A percentile compares a stretch with the other conserved stretches of the same genome.
Conservation (phyloP, 1,140 invertebrate species). For the Penaeus indicus region DNA sequence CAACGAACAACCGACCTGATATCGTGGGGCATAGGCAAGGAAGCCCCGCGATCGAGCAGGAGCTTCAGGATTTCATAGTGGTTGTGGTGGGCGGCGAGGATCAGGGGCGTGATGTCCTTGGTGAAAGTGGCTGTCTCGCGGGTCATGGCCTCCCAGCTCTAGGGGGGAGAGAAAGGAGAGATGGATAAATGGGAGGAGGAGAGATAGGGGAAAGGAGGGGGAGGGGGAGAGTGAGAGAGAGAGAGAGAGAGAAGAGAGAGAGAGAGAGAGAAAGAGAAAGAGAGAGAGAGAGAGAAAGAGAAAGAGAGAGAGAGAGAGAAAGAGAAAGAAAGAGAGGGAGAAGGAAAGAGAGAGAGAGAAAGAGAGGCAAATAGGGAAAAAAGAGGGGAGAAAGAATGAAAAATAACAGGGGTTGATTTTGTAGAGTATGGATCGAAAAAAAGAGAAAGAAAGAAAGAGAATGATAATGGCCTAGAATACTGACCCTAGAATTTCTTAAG, state of each 20-base stretch:
- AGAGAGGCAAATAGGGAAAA: too few relatives aligned
- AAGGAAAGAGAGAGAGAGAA: too few relatives aligned
- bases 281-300: too few relatives aligned
- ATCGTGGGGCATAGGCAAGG: conserved; percentile 89
- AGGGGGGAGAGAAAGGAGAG: neutral
- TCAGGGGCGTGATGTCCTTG: conserved; percentile 88
- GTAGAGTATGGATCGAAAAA: too few relatives aligned
- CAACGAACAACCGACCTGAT: conserved; percentile 81
- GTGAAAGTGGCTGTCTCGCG: conserved; percentile 86
- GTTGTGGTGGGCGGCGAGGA: conserved; percentile 90
- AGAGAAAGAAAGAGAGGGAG: too few relatives aligned
- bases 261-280: too few relatives aligned
- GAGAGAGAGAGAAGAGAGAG: neutral
- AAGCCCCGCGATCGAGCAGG: conserved; percentile 87
- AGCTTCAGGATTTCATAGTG: conserved; percentile 95
- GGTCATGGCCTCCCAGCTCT: conserved; percentile 79
- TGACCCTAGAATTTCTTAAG: too few relatives aligned
- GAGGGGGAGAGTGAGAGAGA: neutral
- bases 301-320: too few relatives aligned
- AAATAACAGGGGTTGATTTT: too few relatives aligned
- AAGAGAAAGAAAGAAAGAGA: too few relatives aligned
- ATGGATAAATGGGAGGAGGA: neutral
- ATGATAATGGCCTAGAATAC: too few relatives aligned
- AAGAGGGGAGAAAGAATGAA: too few relatives aligned
- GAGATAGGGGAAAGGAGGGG: neutral